Conservation (phyloP, 1,140 invertebrate species). For the Lasaia peninsularis region DNA sequence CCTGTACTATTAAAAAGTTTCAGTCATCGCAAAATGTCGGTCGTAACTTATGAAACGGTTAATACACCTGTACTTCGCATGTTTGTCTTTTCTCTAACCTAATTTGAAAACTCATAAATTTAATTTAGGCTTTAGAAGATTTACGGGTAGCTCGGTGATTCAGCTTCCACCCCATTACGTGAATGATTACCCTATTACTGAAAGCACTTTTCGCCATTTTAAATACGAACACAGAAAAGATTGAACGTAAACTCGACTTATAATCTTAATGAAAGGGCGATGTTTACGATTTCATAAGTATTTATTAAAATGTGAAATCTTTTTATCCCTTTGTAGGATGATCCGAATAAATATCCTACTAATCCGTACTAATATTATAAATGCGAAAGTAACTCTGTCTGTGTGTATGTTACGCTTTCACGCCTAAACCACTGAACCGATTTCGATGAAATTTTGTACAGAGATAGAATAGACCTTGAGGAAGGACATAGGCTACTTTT, state of each 20-base stretch:
- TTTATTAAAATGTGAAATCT: no score
- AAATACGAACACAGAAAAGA: conserved; percentile 1
- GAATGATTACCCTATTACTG: conserved; percentile 29
- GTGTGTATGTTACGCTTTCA: no score
- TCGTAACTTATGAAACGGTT: background rate
- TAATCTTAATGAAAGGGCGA: background rate
- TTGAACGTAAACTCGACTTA: background rate
- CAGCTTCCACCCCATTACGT: conserved; percentile 15
- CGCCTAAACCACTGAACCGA: no score
- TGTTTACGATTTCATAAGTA: no score
- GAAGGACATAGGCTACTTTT: no score
- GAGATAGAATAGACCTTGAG: no score
- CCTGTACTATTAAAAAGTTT: background rate
- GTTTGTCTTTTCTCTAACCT: background rate
- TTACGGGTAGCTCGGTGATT: conserved; percentile 28
- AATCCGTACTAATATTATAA: no score
- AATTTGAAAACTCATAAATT: conserved; percentile 1
- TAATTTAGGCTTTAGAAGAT: conserved; percentile 22
- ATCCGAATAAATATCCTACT: no score
- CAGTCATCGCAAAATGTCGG: background rate
- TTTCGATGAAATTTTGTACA: no score
- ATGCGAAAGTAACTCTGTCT: no score
- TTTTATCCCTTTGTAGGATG: no score
- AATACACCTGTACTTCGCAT: background rate
- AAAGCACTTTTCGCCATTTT: conserved; percentile 18